Evolutionary conservation across 1,140 invertebrate genomes (phyloP).

Genomic region (Drosophila sturtevanti): DNA sequence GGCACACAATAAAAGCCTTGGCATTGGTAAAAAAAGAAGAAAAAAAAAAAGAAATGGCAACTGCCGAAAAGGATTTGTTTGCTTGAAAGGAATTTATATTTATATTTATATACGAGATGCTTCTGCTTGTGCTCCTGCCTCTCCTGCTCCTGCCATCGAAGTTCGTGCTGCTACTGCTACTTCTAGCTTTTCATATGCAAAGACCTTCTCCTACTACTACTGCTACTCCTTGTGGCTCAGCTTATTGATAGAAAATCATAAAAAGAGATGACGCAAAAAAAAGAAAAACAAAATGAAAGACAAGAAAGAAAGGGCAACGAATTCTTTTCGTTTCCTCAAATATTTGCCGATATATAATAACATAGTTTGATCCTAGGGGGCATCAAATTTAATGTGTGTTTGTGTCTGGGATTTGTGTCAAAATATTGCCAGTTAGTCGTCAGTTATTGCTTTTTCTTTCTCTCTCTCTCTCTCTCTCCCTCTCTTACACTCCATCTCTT

Average conservation of each 20-base stretch:
- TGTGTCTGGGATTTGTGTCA: slow-evolving; percentile 47
- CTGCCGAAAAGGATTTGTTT: slow-evolving; percentile 76
- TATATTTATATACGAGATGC: slow-evolving; percentile 56
- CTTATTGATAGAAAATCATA: slow-evolving; percentile 66
- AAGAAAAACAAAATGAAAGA: background rate
- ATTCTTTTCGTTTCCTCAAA: slow-evolving; percentile 28
- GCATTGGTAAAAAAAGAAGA: slow-evolving; percentile 44
- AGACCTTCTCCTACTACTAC: slow-evolving; percentile 24
- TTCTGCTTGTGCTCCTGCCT: background rate
- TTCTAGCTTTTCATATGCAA: slow-evolving; percentile 64
- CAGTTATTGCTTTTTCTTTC: slow-evolving; percentile 45
- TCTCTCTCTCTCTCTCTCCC: background rate
- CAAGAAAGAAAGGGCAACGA: background rate
- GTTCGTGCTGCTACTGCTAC: background rate
- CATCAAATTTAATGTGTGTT: slow-evolving; percentile 65
- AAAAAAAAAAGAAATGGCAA: slow-evolving; percentile 37
- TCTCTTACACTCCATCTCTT: too few species aligned
- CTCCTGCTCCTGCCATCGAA: background rate
- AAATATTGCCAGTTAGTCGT: slow-evolving; percentile 57
- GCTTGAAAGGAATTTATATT: slow-evolving; percentile 64
- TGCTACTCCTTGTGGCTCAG: slow-evolving; percentile 18
- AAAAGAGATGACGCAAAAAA: slow-evolving; percentile 31
- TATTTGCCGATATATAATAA: slow-evolving; percentile 60
- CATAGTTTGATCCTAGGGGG: slow-evolving; percentile 62
- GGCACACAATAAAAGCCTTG: slow-evolving; percentile 54